These are phyloP conservation scores for Polypterus senegalus DNA, from an alignment of 2,113 vertebrate genomes.

Conservation along the genomic window DNA sequence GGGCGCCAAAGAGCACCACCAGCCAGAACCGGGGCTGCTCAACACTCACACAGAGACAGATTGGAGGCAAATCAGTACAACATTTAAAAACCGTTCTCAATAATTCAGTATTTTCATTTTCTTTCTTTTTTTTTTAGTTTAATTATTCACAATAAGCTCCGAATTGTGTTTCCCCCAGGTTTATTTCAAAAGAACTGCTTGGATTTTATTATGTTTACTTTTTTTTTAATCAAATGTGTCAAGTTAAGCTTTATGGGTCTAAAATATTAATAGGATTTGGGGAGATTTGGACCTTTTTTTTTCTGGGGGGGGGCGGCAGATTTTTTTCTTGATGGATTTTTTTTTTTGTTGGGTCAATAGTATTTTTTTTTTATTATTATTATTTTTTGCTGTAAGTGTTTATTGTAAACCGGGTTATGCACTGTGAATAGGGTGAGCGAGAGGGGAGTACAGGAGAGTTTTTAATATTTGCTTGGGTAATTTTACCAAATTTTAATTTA, in stretches of 20 bases:
- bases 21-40: constrained; percentile 16
- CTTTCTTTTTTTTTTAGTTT: not conserved
- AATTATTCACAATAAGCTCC: not conserved
- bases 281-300: too few species aligned
- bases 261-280: too few species aligned
- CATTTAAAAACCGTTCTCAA: not conserved
- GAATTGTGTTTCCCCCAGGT: constrained; percentile 1
- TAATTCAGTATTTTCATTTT: constrained; percentile 10
- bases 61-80: not conserved
- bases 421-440: constrained; percentile 23
- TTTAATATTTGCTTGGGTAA: constrained; percentile 18
- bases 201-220: not conserved
- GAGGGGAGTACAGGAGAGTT: constrained; percentile 11
- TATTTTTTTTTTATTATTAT: not conserved
- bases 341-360: too few species aligned
- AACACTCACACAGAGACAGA: not conserved
- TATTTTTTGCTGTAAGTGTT: constrained; percentile 6
- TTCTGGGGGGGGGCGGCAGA: too few species aligned
- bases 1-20: constrained; percentile 6
- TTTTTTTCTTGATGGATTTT: too few species aligned
- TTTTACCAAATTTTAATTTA: constrained; percentile 27
- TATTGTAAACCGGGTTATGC: constrained; percentile 15
- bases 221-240: not conserved
- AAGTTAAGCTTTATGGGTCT: too few species aligned
- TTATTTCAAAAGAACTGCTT: constrained; percentile 1